A percentile compares a stretch with the other conserved stretches of the same genome.
Evolutionary conservation across 2,888 invertebrate species (phyloP).

Genomic region (Merodon equestris): DNA sequence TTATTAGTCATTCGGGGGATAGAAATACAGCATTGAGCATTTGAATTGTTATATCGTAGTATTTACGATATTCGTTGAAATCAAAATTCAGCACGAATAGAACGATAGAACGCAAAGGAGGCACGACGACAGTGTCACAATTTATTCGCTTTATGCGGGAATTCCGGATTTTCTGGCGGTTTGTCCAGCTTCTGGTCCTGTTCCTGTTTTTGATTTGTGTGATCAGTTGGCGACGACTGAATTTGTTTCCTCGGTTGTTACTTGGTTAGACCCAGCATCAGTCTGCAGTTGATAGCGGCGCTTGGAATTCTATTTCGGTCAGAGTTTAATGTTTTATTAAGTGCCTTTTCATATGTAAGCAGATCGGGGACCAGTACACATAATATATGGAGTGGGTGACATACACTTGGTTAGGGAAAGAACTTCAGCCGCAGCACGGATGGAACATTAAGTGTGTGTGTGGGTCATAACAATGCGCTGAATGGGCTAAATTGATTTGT

Average conservation of each 20-base stretch:
- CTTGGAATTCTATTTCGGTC: slow-evolving; percentile 40
- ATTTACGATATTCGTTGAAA: slow-evolving; percentile 57
- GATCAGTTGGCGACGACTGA: slow-evolving; percentile 19
- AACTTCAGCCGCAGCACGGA: not conserved
- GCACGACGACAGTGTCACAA: not conserved
- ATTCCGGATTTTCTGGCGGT: slow-evolving; percentile 42
- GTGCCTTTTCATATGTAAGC: slow-evolving; percentile 48
- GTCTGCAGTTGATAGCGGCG: slow-evolving; percentile 50
- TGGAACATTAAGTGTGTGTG: slow-evolving; percentile 38
- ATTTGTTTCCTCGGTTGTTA: not conserved
- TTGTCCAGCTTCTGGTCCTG: slow-evolving; percentile 48
- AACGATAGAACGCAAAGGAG: slow-evolving; percentile 12
- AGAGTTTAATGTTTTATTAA: slow-evolving; percentile 62
- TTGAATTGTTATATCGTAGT: slow-evolving; percentile 6
- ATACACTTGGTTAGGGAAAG: not conserved
- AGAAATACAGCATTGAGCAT: not conserved
- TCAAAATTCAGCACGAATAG: slow-evolving; percentile 53
- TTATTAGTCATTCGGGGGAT: slow-evolving; percentile 54
- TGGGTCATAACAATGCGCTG: slow-evolving; percentile 22
- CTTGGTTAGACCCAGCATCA: slow-evolving; percentile 24
- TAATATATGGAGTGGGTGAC: slow-evolving; percentile 1
- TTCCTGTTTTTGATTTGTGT: slow-evolving; percentile 64
- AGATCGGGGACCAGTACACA: not conserved
- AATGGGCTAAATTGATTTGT: slow-evolving; percentile 49
- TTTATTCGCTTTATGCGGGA: slow-evolving; percentile 17